Evolutionary conservation across 2,113 vertebrate genomes (phyloP).

Genomic region (Cebidichthys violaceus): DNA sequence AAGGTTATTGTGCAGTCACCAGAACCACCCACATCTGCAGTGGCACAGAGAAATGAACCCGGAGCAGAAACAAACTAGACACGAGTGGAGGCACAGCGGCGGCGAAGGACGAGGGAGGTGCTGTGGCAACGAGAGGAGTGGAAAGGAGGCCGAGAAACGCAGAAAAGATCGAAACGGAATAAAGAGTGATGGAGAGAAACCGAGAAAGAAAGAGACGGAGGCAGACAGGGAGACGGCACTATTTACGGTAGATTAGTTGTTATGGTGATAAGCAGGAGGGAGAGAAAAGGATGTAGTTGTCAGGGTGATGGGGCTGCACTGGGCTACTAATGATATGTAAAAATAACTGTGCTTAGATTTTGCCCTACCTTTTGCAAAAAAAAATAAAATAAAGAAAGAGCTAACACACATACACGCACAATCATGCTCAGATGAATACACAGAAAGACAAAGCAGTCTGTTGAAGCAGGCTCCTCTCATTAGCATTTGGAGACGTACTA

Average conservation of each 20-base stretch:
- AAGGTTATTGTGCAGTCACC: slow-evolving; percentile 80
- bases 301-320: slow-evolving; percentile 78
- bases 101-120: slow-evolving; percentile 51
- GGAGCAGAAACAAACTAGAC: slow-evolving; percentile 35
- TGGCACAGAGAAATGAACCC: slow-evolving; percentile 71
- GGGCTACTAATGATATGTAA: slow-evolving; percentile 78
- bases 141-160: slow-evolving; percentile 9
- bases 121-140: slow-evolving; percentile 50
- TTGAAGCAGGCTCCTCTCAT: slow-evolving; percentile 67
- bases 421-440: slow-evolving; percentile 42
- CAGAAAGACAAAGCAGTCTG: slow-evolving; percentile 62
- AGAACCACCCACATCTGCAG: slow-evolving; percentile 79
- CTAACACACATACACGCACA: slow-evolving; percentile 49
- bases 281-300: slow-evolving; percentile 77
- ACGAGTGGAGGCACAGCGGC: slow-evolving; percentile 24
- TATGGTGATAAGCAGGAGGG: slow-evolving; percentile 80
- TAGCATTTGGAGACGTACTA: slow-evolving; percentile 72
- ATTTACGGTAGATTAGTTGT: slow-evolving; percentile 82
- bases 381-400: slow-evolving; percentile 8
- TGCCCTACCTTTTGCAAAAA: slow-evolving; percentile 57
- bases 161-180: slow-evolving; percentile 41
- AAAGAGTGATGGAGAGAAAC: slow-evolving; percentile 41
- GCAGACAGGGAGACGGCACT: slow-evolving; percentile 57
- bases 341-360: slow-evolving; percentile 74
- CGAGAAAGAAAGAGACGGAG: slow-evolving; percentile 37